Evolutionary conservation across 2,797 vertebrate genomes (phyloP).

Genomic region (Poecilia gillii): DNA sequence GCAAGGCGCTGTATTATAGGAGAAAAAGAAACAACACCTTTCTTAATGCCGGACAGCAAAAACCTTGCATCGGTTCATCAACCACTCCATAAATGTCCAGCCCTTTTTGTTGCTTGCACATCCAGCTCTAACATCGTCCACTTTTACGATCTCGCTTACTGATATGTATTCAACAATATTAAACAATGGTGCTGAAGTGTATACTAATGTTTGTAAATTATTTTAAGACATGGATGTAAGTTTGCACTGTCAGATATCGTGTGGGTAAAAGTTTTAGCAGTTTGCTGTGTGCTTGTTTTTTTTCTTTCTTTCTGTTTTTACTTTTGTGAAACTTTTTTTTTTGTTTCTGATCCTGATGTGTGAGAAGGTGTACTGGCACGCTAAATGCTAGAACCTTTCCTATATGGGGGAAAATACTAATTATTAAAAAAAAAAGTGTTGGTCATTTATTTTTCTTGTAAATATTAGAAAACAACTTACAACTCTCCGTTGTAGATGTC

Average conservation of each 20-base stretch:
- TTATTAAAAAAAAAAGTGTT: constrained; percentile 43
- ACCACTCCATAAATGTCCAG: constrained; percentile 15
- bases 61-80: constrained; percentile 10
- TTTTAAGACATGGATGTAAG: constrained; percentile 80
- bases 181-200: constrained; percentile 87
- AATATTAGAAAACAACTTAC: constrained; percentile 69
- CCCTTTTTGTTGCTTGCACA: constrained; percentile 51
- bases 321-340: constrained; percentile 43
- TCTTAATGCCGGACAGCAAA: constrained; percentile 14
- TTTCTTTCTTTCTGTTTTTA: constrained; percentile 25
- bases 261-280: constrained; percentile 77
- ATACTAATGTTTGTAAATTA: constrained; percentile 85
- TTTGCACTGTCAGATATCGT: constrained; percentile 80
- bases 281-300: constrained; percentile 71
- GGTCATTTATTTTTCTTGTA: constrained; percentile 75
- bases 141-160: constrained; percentile 70
- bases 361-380: constrained; percentile 68
- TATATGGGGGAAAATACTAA: not conserved
- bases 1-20: not conserved
- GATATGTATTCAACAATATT: constrained; percentile 82
- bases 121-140: constrained; percentile 65
- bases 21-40: not conserved
- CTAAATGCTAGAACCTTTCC: constrained; percentile 61
- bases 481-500: constrained; percentile 70
- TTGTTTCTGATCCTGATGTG: constrained; percentile 58